Conservation (phyloP, 2,113 vertebrate genomes). For the Odontophorus gujanensis region DNA sequence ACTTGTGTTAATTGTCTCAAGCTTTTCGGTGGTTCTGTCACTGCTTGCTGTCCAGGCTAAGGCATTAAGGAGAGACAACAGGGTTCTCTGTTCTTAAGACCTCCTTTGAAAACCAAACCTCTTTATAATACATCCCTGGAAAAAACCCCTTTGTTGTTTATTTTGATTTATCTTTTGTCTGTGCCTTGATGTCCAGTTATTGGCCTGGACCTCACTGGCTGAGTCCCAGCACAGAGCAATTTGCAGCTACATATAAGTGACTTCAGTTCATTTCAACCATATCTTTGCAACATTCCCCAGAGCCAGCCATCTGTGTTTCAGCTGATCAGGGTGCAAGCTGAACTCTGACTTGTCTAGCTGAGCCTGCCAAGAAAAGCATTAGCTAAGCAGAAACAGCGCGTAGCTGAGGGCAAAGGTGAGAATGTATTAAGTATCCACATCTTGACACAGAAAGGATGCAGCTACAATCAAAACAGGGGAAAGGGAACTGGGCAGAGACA, state of each 20-base stretch:
- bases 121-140: not conserved
- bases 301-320: conserved; percentile 37
- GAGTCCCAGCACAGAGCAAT: conserved; percentile 20
- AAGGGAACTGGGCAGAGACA: not conserved
- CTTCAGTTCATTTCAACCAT: conserved; percentile 19
- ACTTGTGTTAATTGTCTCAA: not conserved
- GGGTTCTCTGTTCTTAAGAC: conserved; percentile 17
- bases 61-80: not conserved
- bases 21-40: not conserved
- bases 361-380: conserved; percentile 62
- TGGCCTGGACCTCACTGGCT: not conserved
- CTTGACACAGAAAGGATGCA: conserved; percentile 42
- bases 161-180: conserved; percentile 50
- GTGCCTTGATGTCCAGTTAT: not conserved
- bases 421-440: not conserved
- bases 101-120: conserved; percentile 4
- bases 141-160: conserved; percentile 50
- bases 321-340: conserved; percentile 1
- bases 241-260: conserved; percentile 9
- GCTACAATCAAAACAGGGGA: not conserved
- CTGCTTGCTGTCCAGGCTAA: not conserved
- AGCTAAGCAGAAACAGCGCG: conserved; percentile 54
- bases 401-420: conserved; percentile 44
- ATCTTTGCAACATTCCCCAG: conserved; percentile 13
- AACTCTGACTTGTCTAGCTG: conserved; percentile 45